Evolutionary conservation across 2,113 vertebrate species (phyloP), one percentile per base, ranked within the genome.

Genomic region (Hippocampus guttulatus): DNA sequence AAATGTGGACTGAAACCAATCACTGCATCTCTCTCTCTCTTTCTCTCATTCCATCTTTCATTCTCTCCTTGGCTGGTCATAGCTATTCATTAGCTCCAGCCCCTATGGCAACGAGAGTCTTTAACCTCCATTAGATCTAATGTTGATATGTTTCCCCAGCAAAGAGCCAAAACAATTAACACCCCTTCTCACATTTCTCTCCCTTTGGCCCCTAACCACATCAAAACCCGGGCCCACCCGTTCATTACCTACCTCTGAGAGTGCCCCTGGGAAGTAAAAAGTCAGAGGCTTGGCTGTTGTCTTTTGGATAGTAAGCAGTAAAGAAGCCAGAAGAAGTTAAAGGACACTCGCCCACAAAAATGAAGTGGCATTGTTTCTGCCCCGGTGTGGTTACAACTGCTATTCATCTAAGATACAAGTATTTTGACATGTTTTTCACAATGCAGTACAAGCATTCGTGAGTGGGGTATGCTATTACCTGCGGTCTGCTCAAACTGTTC

Each of bases 81-180:
- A 86, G 84, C 88, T 89, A 91, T 91, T 92, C 90, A 92, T 92
- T 71, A 80, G 75, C 81, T 80, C 71, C 76, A 85, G 89, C 83
- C 91, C 89, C 89, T 84, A 83, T 85, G 73, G 73, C 87, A 87
- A 84, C 88, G 83, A 82, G 88, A 90, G 86, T 89, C 91, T 89
- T 90, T 91, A 90, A 87, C 91, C 86, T 93, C 88, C 76, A 80
- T 89, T 88, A 78, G 91, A 89, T 92, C 93, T 94, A 93, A 93
- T 96, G 94, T 92, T 93, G 92, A 93, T 93, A 92, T 91, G 84
- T 91, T 93, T 93, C 93, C 89, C 91, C 86, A 89, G 93, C 91
- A 94, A 94, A 94, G 94, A 93, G 90, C 93, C 91, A 92, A 93
- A 94, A 94, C 92, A 94, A 92, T 85, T 93, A 90, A 95, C 95